Evolutionary conservation across 35 echinoderm and acorn worm genomes (phyloP), one percentile per base, ranked within the genome.

Genomic region (Stichopus chloronotus): DNA sequence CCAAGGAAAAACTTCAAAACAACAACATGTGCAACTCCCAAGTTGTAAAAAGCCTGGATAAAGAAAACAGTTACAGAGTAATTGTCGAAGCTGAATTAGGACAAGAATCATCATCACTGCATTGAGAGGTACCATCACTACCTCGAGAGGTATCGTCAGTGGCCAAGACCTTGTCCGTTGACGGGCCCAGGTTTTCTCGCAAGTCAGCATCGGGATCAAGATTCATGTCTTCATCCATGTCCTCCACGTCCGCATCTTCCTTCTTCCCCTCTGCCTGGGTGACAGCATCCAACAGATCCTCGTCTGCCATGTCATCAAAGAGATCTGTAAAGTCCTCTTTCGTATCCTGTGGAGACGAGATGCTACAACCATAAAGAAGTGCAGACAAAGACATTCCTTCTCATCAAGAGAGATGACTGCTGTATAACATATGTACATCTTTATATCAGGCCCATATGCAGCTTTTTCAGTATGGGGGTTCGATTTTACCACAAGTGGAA

Each of bases 281-380:
- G 16, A 94, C 93, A 22, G 97, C 95, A 61, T 94, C 95, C 59
- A 98, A 55, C 24, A 98, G 76, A 78, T 96, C 97, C 57, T 98
- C 97, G 77, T 96, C 97, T 4, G 92, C 93, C n/a, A 93, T 95
- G 81, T 93, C 82, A 92, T 98, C 97, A 85, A 96, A 96, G 1
- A 98, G 91, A 71, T 98, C 97, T 59, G 95, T 91, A 56, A 83
- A 94, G 16, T 94, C 85, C 43, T 91, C 78, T 58, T 52, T 58
- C 5, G 19, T 55, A 12, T 76, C 90, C 93, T 94, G 52, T 12
- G 87, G 9, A 79, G 55, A 83, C 19, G 8, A 8, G 81, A 20
- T 63, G 21, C 17, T 6, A 65, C 8, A 65, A 7, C 65, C 4
- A 22, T 65, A 21, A 17, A 55, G 65, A 65, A 72, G 22, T 16